These are phyloP conservation scores for Noctua fimbriata DNA, from an alignment of 2,888 invertebrate species.

Conservation along the genomic window DNA sequence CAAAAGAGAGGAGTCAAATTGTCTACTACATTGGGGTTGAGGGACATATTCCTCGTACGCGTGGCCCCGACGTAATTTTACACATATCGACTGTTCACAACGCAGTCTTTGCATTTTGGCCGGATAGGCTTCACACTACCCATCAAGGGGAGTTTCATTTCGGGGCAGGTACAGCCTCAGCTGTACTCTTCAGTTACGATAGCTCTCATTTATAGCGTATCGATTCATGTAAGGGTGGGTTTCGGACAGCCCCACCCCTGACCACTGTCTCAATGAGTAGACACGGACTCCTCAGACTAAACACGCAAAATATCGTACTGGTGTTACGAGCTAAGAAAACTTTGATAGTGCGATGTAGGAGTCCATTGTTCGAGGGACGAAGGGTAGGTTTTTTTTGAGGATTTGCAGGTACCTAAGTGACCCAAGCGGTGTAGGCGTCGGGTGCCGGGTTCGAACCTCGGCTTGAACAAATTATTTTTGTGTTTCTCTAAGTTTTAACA, in stretches of 20 bases:
- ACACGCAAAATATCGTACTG: neutral
- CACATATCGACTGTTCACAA: neutral
- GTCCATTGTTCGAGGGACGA: neutral
- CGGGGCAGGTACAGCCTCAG: neutral
- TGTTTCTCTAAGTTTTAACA: neutral
- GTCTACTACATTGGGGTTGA: neutral
- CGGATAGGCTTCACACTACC: neutral
- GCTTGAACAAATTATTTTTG: neutral
- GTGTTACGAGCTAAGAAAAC: slow-evolving; percentile 14
- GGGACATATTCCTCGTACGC: neutral
- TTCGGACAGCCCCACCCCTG: slow-evolving; percentile 28
- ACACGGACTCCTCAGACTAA: slow-evolving; percentile 36
- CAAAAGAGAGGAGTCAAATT: slow-evolving; percentile 32
- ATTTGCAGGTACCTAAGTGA: neutral
- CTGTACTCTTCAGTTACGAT: slow-evolving; percentile 3
- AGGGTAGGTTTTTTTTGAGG: neutral
- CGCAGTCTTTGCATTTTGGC: slow-evolving; percentile 6
- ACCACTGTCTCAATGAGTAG: slow-evolving; percentile 48
- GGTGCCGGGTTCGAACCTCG: neutral
- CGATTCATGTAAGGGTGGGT: slow-evolving; percentile 1
- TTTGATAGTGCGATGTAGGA: slow-evolving; percentile 38
- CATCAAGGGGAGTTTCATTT: neutral
- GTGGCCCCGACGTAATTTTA: slow-evolving; percentile 23
- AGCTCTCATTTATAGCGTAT: neutral
- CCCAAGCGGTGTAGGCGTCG: neutral